These are phyloP conservation scores for Amblyopsis hoosieri DNA, from an alignment of 2,797 vertebrate genomes.

Conservation along the genomic window DNA sequence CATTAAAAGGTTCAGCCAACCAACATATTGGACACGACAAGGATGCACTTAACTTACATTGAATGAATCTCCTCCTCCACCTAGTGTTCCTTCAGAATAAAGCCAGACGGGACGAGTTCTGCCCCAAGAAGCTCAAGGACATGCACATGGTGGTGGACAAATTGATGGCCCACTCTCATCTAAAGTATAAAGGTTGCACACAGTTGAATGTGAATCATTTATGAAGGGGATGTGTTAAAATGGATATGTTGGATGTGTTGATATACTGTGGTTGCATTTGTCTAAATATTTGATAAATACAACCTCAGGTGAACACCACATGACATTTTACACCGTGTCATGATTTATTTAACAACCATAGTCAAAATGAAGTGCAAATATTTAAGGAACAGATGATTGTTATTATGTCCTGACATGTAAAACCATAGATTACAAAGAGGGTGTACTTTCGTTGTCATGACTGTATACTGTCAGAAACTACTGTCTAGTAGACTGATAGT, in stretches of 20 bases:
- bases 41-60: background rate
- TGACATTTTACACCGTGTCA: no score
- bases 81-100: slow-evolving; percentile 92
- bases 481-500: no score
- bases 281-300: no score
- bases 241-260: background rate
- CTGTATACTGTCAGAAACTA: no score
- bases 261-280: background rate
- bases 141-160: slow-evolving; percentile 88
- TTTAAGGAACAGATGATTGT: no score
- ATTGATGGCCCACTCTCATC: slow-evolving; percentile 89
- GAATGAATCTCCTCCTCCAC: slow-evolving; percentile 7
- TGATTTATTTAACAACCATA: no score
- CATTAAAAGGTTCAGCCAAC: background rate
- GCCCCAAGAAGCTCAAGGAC: slow-evolving; percentile 85
- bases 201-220: background rate
- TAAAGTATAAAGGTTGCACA: slow-evolving; percentile 84
- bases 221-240: no score
- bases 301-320: no score
- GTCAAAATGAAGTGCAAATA: no score
- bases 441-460: no score
- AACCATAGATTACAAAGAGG: no score
- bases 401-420: no score
- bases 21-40: background rate
- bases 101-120: slow-evolving; percentile 87